phyloP scores from a whole-genome alignment of 2,888 invertebrate genomes.

The Trissonchulus latispiculum region DNA sequence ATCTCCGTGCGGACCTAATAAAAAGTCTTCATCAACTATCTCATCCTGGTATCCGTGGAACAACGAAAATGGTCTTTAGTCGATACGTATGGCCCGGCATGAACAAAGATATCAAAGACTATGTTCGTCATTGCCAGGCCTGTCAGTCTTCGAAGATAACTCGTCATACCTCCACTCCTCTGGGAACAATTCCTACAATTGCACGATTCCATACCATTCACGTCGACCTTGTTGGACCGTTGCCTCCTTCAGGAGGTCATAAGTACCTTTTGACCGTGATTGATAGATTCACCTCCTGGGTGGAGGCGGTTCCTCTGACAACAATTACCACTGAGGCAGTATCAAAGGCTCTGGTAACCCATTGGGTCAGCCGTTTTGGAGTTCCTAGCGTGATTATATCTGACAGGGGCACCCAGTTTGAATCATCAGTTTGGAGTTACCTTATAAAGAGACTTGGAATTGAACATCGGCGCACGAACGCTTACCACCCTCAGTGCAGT shows the following conservation, averaged over 20 bases:
- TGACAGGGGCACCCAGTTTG: constrained; percentile 13
- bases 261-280: constrained; percentile 4
- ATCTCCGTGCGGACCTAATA: no score
- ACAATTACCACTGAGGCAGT: not conserved
- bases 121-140: not conserved
- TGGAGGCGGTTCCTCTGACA: not conserved
- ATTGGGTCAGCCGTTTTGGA: constrained; percentile 15
- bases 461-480: constrained; percentile 10
- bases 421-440: not conserved
- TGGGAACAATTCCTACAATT: not conserved
- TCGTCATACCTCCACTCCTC: constrained; percentile 3
- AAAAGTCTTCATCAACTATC: no score
- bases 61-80: no score
- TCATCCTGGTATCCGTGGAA: no score
- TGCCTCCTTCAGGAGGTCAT: not conserved
- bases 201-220: constrained; percentile 14
- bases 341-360: not conserved
- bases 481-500: constrained; percentile 14
- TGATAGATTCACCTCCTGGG: constrained; percentile 9
- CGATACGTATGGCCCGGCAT: constrained; percentile 6
- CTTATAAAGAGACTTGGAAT: not conserved
- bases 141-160: constrained; percentile 8
- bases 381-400: constrained; percentile 3
- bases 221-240: constrained; percentile 14
- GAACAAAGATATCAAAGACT: constrained; percentile 4